A percentile compares a stretch with the other conserved stretches of the same genome.
phyloP scores from a whole-genome alignment of 2,797 vertebrate genomes.

The Crenichthys baileyi region DNA sequence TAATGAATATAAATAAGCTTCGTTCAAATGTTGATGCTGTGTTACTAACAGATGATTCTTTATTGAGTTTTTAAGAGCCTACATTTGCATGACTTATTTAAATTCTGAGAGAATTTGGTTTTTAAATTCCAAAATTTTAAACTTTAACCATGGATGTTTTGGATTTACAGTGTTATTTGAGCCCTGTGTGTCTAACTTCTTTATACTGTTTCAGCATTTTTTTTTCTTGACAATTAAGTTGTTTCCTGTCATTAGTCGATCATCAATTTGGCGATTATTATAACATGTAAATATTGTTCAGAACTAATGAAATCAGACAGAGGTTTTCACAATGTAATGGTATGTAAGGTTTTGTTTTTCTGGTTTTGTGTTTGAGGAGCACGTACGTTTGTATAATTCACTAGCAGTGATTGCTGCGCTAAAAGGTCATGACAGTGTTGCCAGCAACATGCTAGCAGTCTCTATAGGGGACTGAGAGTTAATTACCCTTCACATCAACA shows the following conservation, averaged over 20 bases:
- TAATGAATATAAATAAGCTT: too few relatives aligned
- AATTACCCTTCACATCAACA: constrained; percentile 5
- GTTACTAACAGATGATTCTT: too few relatives aligned
- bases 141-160: neutral
- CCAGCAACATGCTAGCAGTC: neutral
- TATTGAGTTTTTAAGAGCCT: too few relatives aligned
- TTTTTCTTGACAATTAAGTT: neutral
- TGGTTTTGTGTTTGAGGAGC: neutral
- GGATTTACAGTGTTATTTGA: neutral
- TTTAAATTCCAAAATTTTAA: neutral
- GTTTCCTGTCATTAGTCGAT: neutral
- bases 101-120: neutral
- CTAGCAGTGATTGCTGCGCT: neutral
- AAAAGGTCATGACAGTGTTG: neutral
- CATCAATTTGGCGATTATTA: neutral
- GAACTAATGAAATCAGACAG: neutral
- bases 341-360: neutral
- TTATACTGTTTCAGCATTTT: neutral
- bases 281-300: neutral
- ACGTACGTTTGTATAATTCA: neutral
- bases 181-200: neutral
- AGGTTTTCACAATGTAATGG: neutral
- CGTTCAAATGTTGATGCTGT: too few relatives aligned
- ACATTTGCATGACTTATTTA: too few relatives aligned
- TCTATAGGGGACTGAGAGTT: neutral